A percentile compares a stretch with the other conserved stretches of the same genome.
Conservation (phyloP, 2,797 vertebrate genomes). For the Micropoecilia bifurca region DNA sequence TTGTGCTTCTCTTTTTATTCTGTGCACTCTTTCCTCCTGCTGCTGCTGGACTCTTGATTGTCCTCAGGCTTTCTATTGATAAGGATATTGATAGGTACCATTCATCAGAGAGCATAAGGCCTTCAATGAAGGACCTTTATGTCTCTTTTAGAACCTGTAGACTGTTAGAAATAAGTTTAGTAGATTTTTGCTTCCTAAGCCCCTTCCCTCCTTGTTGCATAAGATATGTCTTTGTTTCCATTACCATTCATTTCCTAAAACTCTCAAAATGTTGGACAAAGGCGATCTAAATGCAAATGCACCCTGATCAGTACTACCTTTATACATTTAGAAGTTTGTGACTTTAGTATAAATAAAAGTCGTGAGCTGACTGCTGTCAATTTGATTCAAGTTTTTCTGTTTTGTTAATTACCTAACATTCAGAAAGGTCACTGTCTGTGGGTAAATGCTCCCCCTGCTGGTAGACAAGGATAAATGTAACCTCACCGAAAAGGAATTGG, state of each 20-base stretch:
- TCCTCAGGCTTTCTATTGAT: conserved; percentile 98
- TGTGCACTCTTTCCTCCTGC: conserved; percentile 74
- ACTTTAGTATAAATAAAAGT: conserved; percentile 6
- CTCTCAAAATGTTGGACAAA: conserved; percentile 7
- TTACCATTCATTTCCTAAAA: neutral
- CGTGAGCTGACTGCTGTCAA: conserved; percentile 27
- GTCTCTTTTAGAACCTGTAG: conserved; percentile 56
- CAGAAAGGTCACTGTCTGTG: conserved; percentile 22
- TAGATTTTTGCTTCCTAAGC: conserved; percentile 27
- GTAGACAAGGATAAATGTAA: conserved; percentile 21
- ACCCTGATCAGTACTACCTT: conserved; percentile 3
- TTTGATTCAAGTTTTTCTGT: conserved; percentile 24
- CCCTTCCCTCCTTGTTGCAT: conserved; percentile 43
- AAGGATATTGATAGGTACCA: conserved; percentile 99
- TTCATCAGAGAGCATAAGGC: conserved; percentile 82
- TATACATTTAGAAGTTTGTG: conserved; percentile 38
- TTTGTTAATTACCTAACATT: conserved; percentile 33
- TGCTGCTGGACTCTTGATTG: conserved; percentile 87
- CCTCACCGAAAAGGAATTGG: neutral
- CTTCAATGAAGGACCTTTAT: conserved; percentile 78
- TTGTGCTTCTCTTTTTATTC: conserved; percentile 66
- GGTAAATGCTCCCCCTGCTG: conserved; percentile 60
- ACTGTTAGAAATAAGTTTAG: conserved; percentile 51
- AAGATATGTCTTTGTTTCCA: conserved; percentile 45
- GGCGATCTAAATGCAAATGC: conserved; percentile 47